Evolutionary conservation across 2,113 vertebrate species (phyloP).

Genomic region (Pelvicachromis taeniatus): DNA sequence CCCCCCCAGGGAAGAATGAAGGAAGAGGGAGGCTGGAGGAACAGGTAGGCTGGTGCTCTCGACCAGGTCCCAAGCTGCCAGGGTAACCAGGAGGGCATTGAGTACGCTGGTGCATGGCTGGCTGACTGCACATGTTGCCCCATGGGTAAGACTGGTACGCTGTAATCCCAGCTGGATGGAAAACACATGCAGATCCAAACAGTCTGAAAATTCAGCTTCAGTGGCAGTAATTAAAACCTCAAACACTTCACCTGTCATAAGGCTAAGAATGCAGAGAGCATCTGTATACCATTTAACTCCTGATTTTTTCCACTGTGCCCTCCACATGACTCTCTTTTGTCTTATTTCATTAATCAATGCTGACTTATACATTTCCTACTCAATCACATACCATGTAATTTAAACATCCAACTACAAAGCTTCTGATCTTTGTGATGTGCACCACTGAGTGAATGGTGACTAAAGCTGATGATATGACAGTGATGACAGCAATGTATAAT

Average conservation of each 20-base stretch:
- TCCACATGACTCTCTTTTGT: background rate
- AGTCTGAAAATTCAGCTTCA: background rate
- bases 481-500: background rate
- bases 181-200: background rate
- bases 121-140: slow-evolving; percentile 64
- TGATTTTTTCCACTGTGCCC: background rate
- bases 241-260: background rate
- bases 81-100: slow-evolving; percentile 45
- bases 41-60: slow-evolving; percentile 34
- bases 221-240: background rate
- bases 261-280: background rate
- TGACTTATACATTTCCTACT: background rate
- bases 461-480: background rate
- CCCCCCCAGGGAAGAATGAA: slow-evolving; percentile 45
- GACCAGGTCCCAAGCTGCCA: background rate
- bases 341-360: background rate
- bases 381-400: background rate
- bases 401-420: background rate
- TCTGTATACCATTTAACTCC: background rate
- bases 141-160: slow-evolving; percentile 70
- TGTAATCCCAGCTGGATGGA: slow-evolving; percentile 48
- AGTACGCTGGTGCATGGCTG: slow-evolving; percentile 44
- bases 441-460: background rate
- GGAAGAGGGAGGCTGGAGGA: slow-evolving; percentile 35
- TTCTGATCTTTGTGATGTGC: background rate